A percentile compares a stretch with the other conserved stretches of the same genome.
Conservation (phyloP, 2,113 vertebrate genomes). For the Pseudopodoces humilis region DNA sequence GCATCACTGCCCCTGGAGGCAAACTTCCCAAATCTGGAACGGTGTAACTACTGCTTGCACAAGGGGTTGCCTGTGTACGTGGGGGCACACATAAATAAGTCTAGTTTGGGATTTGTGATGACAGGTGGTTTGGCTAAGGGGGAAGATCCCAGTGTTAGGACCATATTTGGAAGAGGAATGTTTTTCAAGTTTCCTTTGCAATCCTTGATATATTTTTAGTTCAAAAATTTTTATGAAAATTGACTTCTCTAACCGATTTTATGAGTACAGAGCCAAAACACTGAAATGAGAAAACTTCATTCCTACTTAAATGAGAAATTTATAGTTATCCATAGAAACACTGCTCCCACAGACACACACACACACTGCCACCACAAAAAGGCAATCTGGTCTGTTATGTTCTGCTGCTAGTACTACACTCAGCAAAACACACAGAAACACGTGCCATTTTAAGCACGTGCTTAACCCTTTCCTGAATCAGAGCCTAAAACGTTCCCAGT, state of each 20-base stretch:
- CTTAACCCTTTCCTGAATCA: background rate
- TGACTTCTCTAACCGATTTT: background rate
- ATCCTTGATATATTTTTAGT: background rate
- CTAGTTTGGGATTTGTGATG: background rate
- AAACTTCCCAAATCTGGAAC: background rate
- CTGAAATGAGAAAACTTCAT: background rate
- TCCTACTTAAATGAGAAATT: background rate
- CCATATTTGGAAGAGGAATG: background rate
- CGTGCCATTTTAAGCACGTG: background rate
- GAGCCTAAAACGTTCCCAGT: background rate
- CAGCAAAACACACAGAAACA: background rate
- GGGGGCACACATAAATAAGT: background rate
- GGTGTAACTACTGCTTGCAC: background rate
- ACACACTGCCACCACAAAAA: background rate
- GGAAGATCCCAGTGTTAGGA: background rate
- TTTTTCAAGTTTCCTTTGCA: background rate
- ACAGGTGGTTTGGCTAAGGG: background rate
- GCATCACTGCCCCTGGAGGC: background rate
- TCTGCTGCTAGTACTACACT: background rate
- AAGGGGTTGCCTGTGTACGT: background rate
- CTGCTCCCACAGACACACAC: background rate
- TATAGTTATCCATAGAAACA: background rate
- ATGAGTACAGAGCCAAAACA: background rate
- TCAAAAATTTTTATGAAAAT: background rate
- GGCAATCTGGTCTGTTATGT: background rate